These are phyloP conservation scores for Lutraria lutraria DNA, from an alignment of 2,888 invertebrate species.

Conservation along the genomic window DNA sequence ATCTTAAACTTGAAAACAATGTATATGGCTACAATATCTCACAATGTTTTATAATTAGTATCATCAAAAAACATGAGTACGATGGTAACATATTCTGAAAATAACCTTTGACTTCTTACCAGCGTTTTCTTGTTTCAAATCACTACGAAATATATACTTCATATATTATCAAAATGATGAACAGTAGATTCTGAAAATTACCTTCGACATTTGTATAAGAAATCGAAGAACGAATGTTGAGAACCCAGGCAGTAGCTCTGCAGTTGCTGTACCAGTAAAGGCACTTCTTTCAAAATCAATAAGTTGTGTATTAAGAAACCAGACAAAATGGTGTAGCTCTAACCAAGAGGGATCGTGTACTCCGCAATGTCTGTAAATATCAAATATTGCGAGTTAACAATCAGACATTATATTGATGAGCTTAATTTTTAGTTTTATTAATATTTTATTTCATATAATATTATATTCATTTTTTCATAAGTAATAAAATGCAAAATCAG, in stretches of 20 bases:
- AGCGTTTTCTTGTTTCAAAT: no score
- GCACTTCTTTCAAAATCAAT: constrained; percentile 76
- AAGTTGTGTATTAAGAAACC: constrained; percentile 82
- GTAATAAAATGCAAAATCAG: no score
- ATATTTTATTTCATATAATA: no score
- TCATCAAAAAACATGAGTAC: no score
- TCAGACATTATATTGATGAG: no score
- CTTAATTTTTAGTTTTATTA: no score
- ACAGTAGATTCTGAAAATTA: constrained; percentile 30
- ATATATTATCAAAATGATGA: background rate
- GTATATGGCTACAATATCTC: no score
- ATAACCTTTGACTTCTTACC: constrained; percentile 75
- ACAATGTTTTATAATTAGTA: background rate
- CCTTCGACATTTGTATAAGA: constrained; percentile 77
- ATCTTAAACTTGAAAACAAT: no score
- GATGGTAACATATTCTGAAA: background rate
- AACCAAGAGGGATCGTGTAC: constrained; percentile 60
- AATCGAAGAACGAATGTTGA: constrained; percentile 64
- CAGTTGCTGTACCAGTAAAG: constrained; percentile 74
- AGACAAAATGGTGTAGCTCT: constrained; percentile 60
- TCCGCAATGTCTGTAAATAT: constrained; percentile 45
- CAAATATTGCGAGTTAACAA: no score
- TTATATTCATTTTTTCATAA: no score
- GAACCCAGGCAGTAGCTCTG: constrained; percentile 79
- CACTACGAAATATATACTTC: background rate